Evolutionary conservation across 2,797 vertebrate species (phyloP).

Genomic region (Sphaeramia orbicularis): DNA sequence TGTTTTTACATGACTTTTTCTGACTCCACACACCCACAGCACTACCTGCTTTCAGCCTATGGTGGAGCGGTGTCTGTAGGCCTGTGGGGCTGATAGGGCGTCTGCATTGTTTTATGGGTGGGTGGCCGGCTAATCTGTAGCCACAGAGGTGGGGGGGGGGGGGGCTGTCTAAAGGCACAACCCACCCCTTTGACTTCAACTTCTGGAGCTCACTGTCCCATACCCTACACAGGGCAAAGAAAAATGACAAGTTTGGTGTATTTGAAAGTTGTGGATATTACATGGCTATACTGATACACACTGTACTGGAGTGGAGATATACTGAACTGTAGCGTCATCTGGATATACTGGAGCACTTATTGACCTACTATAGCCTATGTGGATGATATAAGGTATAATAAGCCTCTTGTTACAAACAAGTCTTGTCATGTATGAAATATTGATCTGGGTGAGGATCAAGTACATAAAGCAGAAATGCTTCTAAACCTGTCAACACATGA

Average conservation of each 20-base stretch:
- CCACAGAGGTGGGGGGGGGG: slow-evolving; percentile 16
- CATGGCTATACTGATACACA: slow-evolving; percentile 48
- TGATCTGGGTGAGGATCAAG: slow-evolving; percentile 48
- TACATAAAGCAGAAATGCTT: slow-evolving; percentile 55
- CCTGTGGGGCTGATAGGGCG: too few species aligned
- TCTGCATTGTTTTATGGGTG: slow-evolving; percentile 9
- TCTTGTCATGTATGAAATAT: slow-evolving; percentile 64
- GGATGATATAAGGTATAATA: slow-evolving; percentile 56
- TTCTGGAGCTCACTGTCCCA: slow-evolving; percentile 14
- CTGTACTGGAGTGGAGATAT: slow-evolving; percentile 58
- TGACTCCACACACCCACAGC: slow-evolving; percentile 26
- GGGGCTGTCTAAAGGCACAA: slow-evolving; percentile 30
- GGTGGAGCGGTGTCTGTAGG: slow-evolving; percentile 13
- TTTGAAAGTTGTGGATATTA: slow-evolving; percentile 23
- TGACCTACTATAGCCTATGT: slow-evolving; percentile 35
- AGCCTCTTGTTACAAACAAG: slow-evolving; percentile 66
- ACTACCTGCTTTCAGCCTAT: slow-evolving; percentile 53
- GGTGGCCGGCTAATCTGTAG: neutral
- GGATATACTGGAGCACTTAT: slow-evolving; percentile 57
- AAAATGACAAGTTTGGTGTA: slow-evolving; percentile 2
- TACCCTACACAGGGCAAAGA: neutral
- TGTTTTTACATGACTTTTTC: slow-evolving; percentile 5
- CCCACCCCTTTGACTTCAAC: slow-evolving; percentile 14
- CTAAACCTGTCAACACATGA: slow-evolving; percentile 65
- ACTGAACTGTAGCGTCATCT: slow-evolving; percentile 50